These are phyloP conservation scores for Trinorchestia longiramus DNA, from an alignment of 1,140 invertebrate genomes.

Conservation along the genomic window DNA sequence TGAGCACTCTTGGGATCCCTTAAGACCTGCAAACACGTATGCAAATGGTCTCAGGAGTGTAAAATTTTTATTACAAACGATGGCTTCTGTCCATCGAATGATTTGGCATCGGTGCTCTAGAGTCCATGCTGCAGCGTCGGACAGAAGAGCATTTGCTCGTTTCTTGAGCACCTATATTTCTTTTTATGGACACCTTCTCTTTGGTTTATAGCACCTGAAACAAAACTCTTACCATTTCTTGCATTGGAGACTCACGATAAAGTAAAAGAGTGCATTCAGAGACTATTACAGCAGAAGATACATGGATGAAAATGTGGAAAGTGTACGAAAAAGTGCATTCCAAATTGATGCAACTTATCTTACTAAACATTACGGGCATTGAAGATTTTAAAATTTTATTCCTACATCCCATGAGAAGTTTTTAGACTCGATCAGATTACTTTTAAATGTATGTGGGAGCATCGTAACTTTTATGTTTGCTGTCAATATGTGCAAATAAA, in stretches of 20 bases:
- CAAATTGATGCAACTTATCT: neutral
- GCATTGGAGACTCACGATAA: neutral
- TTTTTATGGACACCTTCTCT: neutral
- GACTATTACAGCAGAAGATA: neutral
- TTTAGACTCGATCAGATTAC: neutral
- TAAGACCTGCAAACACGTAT: neutral
- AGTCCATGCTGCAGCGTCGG: neutral
- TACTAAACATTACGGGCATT: neutral
- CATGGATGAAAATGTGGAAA: neutral
- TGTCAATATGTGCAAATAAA: neutral
- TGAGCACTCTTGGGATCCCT: neutral
- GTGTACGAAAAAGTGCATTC: neutral
- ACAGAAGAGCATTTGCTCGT: neutral
- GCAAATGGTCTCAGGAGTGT: neutral
- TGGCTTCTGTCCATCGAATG: neutral
- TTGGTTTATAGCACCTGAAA: neutral
- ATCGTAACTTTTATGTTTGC: neutral
- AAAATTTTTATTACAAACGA: conserved; percentile 1
- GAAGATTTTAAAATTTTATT: neutral
- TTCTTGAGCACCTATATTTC: neutral
- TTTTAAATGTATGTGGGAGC: no score
- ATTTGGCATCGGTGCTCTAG: neutral
- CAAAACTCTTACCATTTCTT: neutral
- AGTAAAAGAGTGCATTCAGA: neutral
- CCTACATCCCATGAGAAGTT: neutral